Percentiles rank a stretch among this genome's conserved stretches.
Conservation (phyloP, 1,140 invertebrate species). For the Cydia pomonella region DNA sequence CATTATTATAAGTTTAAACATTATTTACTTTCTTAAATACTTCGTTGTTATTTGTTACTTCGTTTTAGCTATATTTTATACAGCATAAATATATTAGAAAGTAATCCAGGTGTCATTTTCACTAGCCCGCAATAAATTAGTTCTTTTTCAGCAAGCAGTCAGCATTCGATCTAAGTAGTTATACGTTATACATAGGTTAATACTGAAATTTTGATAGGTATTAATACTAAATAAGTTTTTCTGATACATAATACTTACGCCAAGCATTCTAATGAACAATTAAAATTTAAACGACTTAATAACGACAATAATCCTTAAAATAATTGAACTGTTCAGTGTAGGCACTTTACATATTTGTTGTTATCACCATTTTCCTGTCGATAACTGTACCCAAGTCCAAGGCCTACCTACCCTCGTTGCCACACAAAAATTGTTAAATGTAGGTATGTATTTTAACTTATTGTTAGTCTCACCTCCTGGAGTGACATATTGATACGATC, state of each 20-base stretch:
- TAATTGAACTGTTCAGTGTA: background rate
- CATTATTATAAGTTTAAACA: background rate
- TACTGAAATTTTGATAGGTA: too few relatives aligned
- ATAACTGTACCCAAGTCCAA: slow-evolving; percentile 11
- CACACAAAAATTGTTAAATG: background rate
- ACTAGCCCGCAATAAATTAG: background rate
- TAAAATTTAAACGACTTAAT: background rate
- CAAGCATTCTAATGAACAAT: too few relatives aligned
- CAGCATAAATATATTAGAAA: background rate
- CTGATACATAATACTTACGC: too few relatives aligned
- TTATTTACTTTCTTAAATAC: background rate
- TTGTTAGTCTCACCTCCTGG: slow-evolving; percentile 66
- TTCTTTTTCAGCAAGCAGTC: background rate
- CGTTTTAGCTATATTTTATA: background rate
- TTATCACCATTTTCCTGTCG: slow-evolving; percentile 10
- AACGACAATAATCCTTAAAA: background rate
- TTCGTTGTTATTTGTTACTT: background rate
- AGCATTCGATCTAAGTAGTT: background rate
- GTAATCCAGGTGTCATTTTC: background rate
- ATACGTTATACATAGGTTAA: background rate
- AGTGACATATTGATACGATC: slow-evolving; percentile 65
- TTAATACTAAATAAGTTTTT: too few relatives aligned
- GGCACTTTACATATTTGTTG: background rate
- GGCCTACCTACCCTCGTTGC: slow-evolving; percentile 13
- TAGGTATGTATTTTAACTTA: background rate